These are phyloP conservation scores for Pocillopora meandrina DNA, from an alignment of 92 coral and sea anemone genomes.

Conservation along the genomic window DNA sequence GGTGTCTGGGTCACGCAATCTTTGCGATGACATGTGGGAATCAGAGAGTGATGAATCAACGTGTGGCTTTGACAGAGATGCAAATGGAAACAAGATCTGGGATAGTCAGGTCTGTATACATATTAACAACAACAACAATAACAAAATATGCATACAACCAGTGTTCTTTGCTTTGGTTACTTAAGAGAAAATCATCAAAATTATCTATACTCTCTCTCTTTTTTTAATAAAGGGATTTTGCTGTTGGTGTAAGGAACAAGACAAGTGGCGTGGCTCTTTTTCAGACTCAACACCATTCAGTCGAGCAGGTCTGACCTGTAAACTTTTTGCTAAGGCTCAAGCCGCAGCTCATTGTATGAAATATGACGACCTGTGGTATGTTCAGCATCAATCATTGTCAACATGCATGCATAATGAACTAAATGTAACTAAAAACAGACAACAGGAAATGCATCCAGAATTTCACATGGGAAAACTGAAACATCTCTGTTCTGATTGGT, in stretches of 20 bases:
- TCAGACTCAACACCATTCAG: conserved; percentile 64
- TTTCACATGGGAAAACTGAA: too few species aligned
- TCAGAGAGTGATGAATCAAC: conserved; percentile 55
- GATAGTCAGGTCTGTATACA: conserved; percentile 85
- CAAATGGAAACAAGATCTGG: conserved; percentile 84
- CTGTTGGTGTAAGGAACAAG: conserved; percentile 85
- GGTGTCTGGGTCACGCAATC: conserved; percentile 71
- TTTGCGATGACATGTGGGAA: conserved; percentile 75
- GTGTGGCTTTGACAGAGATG: conserved; percentile 81
- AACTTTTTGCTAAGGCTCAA: conserved; percentile 58
- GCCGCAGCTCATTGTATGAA: conserved; percentile 96
- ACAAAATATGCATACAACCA: neutral
- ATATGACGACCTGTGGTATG: conserved; percentile 90
- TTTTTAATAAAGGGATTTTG: conserved; percentile 78
- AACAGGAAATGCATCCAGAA: too few species aligned
- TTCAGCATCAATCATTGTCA: neutral
- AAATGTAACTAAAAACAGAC: neutral
- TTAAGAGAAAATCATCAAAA: neutral
- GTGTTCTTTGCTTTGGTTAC: neutral
- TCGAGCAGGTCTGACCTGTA: conserved; percentile 78
- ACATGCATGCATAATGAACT: neutral
- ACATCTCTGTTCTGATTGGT: too few species aligned
- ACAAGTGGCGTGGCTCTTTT: conserved; percentile 76
- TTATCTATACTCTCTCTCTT: neutral
- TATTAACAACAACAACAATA: neutral